phyloP scores from a whole-genome alignment of 1,140 invertebrate species.

The Papilio glaucus region DNA sequence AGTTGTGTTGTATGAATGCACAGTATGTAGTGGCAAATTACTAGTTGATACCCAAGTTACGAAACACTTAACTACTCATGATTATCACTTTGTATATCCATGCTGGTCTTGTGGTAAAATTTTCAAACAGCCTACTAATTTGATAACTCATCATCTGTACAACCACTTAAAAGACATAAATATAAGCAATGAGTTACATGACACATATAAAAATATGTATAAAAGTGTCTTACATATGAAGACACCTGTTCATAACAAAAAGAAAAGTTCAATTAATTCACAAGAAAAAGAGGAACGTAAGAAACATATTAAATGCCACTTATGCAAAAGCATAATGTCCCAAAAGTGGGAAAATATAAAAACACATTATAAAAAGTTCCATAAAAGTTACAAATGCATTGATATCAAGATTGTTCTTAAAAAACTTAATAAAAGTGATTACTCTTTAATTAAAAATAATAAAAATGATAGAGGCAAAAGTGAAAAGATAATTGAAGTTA shows the following conservation, averaged over 20 bases:
- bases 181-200: constrained; percentile 40
- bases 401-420: constrained; percentile 61
- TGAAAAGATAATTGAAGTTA: constrained; percentile 39
- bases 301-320: constrained; percentile 55
- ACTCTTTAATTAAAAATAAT: constrained; percentile 41
- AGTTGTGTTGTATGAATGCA: constrained; percentile 66
- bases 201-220: constrained; percentile 17
- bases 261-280: constrained; percentile 45
- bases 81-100: constrained; percentile 52
- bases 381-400: constrained; percentile 63
- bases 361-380: constrained; percentile 61
- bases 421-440: constrained; percentile 53
- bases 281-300: constrained; percentile 33
- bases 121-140: constrained; percentile 50
- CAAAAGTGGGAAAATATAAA: constrained; percentile 67
- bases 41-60: constrained; percentile 58
- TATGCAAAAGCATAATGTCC: constrained; percentile 62
- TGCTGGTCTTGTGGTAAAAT: constrained; percentile 65
- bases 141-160: constrained; percentile 62
- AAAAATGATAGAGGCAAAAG: constrained; percentile 44
- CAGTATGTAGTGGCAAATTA: constrained; percentile 64
- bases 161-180: constrained; percentile 46
- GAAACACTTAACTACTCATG: constrained; percentile 64
- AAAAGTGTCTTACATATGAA: constrained; percentile 40
- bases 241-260: constrained; percentile 33